Evolutionary conservation across 2,888 invertebrate genomes (phyloP).

Genomic region (Colostygia pectinataria): DNA sequence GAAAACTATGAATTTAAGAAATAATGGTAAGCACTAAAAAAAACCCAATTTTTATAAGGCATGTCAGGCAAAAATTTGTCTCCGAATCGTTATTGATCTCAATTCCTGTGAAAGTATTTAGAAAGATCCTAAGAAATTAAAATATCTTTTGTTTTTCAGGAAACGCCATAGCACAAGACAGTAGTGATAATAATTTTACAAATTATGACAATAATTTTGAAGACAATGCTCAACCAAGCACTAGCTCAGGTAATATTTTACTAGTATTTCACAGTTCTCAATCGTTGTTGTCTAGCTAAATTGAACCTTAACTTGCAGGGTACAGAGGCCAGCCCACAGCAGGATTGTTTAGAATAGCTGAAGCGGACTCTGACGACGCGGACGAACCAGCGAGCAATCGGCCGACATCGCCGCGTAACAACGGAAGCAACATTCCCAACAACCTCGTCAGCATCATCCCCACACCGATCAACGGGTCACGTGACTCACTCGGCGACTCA

Average conservation of each 20-base stretch:
- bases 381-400: constrained; percentile 71
- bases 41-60: no score
- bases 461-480: constrained; percentile 83
- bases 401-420: constrained; percentile 62
- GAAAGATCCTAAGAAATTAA: no score
- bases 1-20: constrained; percentile 64
- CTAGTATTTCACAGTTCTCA: neutral
- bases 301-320: constrained; percentile 45
- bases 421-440: constrained; percentile 50
- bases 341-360: constrained; percentile 76
- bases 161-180: constrained; percentile 22
- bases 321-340: constrained; percentile 73
- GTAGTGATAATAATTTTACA: constrained; percentile 38
- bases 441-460: constrained; percentile 83
- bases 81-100: no score
- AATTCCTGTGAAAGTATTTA: no score
- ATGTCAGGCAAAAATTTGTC: no score
- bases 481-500: constrained; percentile 68
- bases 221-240: constrained; percentile 84
- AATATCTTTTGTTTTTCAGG: constrained; percentile 17
- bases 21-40: constrained; percentile 54
- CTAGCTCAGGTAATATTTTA: constrained; percentile 81
- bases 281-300: neutral
- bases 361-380: constrained; percentile 84
- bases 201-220: constrained; percentile 58